Percentiles rank a stretch among this genome's conserved stretches.
phyloP scores from a whole-genome alignment of 2,888 invertebrate species.

The Hypomecis punctinalis region DNA sequence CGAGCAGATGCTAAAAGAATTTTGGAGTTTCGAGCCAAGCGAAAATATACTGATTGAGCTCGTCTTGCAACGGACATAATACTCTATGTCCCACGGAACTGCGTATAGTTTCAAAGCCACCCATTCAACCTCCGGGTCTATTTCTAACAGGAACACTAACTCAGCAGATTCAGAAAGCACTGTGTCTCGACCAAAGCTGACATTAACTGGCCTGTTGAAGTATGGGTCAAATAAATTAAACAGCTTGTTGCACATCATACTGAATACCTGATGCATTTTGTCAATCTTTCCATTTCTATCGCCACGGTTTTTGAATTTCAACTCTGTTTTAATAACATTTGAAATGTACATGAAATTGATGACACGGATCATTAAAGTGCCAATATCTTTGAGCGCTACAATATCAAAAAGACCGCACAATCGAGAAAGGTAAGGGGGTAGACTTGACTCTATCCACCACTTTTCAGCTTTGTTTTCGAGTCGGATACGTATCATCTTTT shows the following conservation, averaged over 20 bases:
- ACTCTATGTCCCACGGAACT: background rate
- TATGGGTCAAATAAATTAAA: background rate
- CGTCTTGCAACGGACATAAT: background rate
- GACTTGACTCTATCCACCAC: background rate
- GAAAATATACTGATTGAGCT: background rate
- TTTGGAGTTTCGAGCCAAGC: background rate
- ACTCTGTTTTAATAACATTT: background rate
- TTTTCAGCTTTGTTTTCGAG: background rate
- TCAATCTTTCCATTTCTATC: background rate
- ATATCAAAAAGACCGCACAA: background rate
- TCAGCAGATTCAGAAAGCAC: background rate
- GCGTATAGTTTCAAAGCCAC: background rate
- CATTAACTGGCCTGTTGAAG: background rate
- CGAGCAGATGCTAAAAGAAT: background rate
- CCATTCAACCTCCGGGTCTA: background rate
- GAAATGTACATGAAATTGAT: slow-evolving; percentile 4
- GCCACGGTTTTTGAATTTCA: background rate
- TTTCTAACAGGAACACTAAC: background rate
- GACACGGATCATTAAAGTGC: background rate
- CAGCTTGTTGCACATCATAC: background rate
- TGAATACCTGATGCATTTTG: background rate
- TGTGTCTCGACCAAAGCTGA: background rate
- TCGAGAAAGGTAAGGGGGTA: background rate
- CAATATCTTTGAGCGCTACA: background rate
- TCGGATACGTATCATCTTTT: no score